Evolutionary conservation across 2,113 vertebrate genomes (phyloP).

Genomic region (Balaeniceps rex): DNA sequence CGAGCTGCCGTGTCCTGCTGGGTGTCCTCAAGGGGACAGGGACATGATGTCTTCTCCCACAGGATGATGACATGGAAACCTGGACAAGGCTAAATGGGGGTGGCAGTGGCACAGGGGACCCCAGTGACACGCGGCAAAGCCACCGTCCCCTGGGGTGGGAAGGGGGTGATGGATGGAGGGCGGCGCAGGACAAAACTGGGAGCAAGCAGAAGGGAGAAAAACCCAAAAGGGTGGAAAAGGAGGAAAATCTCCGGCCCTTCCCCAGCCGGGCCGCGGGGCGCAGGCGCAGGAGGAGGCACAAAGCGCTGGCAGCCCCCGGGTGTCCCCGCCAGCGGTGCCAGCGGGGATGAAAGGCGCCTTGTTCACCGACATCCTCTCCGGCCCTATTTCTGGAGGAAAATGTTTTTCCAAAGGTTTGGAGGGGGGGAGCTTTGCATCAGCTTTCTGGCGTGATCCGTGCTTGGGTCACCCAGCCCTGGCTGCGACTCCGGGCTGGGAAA

Average conservation of each 20-base stretch:
- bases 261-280: fast-evolving
- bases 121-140: background rate
- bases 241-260: background rate
- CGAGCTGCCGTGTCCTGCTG: background rate
- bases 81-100: fast-evolving
- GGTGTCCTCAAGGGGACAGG: background rate
- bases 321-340: background rate
- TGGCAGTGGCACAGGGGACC: background rate
- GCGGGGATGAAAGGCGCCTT: constrained; percentile 25
- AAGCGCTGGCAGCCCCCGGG: background rate
- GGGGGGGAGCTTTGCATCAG: background rate
- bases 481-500: fast-evolving
- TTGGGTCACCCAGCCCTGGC: background rate
- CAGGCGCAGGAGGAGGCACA: background rate
- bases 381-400: background rate
- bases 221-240: background rate
- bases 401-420: background rate
- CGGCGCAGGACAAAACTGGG: background rate
- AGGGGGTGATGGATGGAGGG: background rate
- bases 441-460: background rate
- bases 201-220: background rate
- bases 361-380: background rate
- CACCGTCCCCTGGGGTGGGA: background rate
- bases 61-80: background rate
- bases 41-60: fast-evolving